A percentile compares a stretch with the other conserved stretches of the same genome.
Evolutionary conservation across 2,113 vertebrate genomes (phyloP).

Genomic region (Chloropsis cyanopogon): DNA sequence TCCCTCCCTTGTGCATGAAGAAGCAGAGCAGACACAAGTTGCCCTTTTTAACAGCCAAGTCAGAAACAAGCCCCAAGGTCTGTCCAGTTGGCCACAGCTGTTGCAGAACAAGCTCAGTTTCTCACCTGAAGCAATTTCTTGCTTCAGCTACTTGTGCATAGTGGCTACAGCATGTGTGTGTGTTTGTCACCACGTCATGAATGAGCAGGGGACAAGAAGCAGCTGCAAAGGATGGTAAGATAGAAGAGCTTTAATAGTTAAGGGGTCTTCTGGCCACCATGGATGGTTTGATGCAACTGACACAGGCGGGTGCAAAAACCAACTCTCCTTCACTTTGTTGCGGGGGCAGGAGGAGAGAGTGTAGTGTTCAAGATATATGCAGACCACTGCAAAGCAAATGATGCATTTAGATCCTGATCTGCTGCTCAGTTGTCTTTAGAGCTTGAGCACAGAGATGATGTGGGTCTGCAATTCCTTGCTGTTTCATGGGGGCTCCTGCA

Average conservation of each 20-base stretch:
- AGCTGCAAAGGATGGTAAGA: neutral
- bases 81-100: fast-evolving
- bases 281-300: neutral
- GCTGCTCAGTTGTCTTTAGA: neutral
- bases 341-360: fast-evolving
- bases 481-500: neutral
- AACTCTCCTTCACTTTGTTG: neutral
- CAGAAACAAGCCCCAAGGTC: neutral
- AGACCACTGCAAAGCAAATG: neutral
- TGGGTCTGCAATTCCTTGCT: neutral
- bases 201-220: neutral
- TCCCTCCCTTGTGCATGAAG: neutral
- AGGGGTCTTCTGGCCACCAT: neutral
- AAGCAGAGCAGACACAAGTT: neutral
- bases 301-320: neutral
- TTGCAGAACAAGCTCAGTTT: neutral
- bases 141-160: neutral
- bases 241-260: neutral
- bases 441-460: neutral
- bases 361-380: fast-evolving
- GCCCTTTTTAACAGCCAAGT: neutral
- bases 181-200: neutral
- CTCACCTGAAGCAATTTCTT: neutral
- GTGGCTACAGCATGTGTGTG: neutral
- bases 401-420: neutral